Evolutionary conservation across 2,888 invertebrate species (phyloP), one percentile per base, ranked within the genome.

Genomic region (Aleiodes alternator): DNA sequence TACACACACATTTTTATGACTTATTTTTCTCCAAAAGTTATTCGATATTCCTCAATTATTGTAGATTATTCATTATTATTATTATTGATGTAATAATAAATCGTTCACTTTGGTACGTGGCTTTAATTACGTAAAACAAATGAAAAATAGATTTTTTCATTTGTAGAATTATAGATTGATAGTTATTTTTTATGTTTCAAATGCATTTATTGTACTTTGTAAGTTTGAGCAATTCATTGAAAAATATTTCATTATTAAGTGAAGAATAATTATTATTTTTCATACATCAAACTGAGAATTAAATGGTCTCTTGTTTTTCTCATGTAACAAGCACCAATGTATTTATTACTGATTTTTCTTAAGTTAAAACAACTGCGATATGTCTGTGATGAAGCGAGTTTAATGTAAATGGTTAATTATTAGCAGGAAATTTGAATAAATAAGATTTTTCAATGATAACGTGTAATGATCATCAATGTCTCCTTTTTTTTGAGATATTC

Each of bases 71-170:
- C 23, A 38, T 59, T 64, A 69, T 64, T 57, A 69, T 64, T 57
- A 56, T 72, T 68, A 69, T 75, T 29, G n/a, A 69, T 9, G 71
- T 72, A 78, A 73, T 56, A 4, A 11, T 75, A 75, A 48, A 68
- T 66, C 73, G 71, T 72, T 71, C 75, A 51, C 34, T 84, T 84
- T 83, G 84, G 83, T 85, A 83, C 79, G 80, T 84, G 85, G 85
- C 85, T 85, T 85, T 85, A 85, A 85, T 79, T 79, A 72, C 73
- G 72, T 83, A 80, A 76, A 73, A 51, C 31, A 68, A 31, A 31
- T 68, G 31, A 50, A 31, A n/a, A 50, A 68, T 31, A 8, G 59
- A 61, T 34, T 43, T 43, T 12, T 59, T 43, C 43, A 43, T 43
- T 43, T 43, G 43, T 43, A 11, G 3, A n/a, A 12, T 34, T 23